phyloP scores from a whole-genome alignment of 1,140 invertebrate species.

The Cyclargus thomasi region DNA sequence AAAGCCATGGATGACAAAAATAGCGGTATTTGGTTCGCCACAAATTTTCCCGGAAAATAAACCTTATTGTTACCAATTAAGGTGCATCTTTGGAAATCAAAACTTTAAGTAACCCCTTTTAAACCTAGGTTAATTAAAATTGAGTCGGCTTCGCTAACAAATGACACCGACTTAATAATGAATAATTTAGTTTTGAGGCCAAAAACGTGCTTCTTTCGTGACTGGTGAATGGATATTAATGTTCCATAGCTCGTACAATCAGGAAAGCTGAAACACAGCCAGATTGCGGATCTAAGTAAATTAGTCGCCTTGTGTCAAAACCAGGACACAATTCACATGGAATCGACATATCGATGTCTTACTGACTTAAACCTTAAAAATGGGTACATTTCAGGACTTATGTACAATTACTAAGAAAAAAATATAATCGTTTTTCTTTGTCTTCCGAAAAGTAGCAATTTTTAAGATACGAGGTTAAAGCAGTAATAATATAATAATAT shows the following conservation, averaged over 20 bases:
- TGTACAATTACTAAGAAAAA: too few species aligned
- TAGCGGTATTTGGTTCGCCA: neutral
- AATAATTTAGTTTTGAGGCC: neutral
- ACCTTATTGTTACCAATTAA: neutral
- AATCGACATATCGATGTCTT: too few species aligned
- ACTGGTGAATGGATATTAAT: neutral
- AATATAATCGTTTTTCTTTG: too few species aligned
- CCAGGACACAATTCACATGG: too few species aligned
- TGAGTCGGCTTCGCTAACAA: neutral
- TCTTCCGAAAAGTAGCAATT: too few species aligned
- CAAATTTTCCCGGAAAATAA: neutral
- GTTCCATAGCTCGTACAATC: neutral
- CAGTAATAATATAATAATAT: too few species aligned
- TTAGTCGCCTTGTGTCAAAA: too few species aligned
- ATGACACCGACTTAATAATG: neutral
- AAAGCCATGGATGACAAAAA: conserved; percentile 7
- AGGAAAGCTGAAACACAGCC: too few species aligned
- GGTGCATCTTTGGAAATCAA: neutral
- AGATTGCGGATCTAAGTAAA: too few species aligned
- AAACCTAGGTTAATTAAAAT: conserved; percentile 3
- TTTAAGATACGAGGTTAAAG: too few species aligned
- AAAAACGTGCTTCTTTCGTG: neutral
- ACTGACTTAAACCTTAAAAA: too few species aligned
- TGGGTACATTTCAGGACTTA: too few species aligned
- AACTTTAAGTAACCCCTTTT: neutral